Percentiles rank a stretch among this genome's conserved stretches.
Evolutionary conservation across 2,113 vertebrate species (phyloP).

Genomic region (Sigmodon hispidus): DNA sequence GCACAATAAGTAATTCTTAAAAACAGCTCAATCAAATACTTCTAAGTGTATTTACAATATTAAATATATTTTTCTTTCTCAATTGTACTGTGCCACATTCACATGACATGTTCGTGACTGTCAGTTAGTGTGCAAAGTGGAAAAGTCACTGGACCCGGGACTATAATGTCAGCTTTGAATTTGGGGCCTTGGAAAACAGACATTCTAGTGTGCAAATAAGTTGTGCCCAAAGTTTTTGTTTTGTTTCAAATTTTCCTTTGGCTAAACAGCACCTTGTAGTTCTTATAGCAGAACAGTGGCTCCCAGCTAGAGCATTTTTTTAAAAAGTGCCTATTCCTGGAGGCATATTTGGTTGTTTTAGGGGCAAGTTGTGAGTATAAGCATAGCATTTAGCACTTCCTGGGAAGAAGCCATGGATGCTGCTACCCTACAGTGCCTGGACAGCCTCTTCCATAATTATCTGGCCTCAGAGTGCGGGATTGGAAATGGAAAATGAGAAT

Average conservation of each 20-base stretch:
- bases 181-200: constrained; percentile 14
- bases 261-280: not conserved
- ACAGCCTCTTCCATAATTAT: not conserved
- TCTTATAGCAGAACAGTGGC: not conserved
- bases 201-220: constrained; percentile 37
- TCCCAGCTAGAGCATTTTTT: not conserved
- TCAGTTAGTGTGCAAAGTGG: constrained; percentile 5
- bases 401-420: not conserved
- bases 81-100: not conserved
- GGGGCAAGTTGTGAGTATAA: not conserved
- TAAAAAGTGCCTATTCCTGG: not conserved
- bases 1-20: not conserved
- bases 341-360: not conserved
- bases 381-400: not conserved
- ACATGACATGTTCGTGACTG: not conserved
- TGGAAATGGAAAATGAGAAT: not conserved
- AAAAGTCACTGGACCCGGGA: not conserved
- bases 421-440: not conserved
- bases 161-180: not conserved
- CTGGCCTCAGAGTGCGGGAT: not conserved
- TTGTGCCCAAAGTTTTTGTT: not conserved
- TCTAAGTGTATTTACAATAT: not conserved
- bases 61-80: not conserved
- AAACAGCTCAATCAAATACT: not conserved
- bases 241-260: not conserved